Conservation (phyloP, 2,888 invertebrate species). For the Ariolimax columbianus region DNA sequence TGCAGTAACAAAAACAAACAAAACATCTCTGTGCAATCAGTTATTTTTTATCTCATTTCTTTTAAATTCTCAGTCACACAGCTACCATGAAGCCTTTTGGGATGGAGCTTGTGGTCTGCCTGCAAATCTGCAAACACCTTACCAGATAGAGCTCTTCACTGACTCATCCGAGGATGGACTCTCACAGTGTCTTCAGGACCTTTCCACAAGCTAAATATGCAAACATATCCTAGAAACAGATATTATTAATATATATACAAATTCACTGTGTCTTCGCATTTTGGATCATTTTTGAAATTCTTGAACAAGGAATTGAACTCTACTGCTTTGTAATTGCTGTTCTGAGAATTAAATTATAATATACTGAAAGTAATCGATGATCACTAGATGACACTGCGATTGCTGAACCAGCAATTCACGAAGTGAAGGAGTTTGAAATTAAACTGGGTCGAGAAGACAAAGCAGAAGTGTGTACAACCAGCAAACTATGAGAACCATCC, state of each 20-base stretch:
- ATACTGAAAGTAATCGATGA: background rate
- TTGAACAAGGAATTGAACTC: background rate
- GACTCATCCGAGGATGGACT: slow-evolving; percentile 67
- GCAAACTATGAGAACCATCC: too few relatives aligned
- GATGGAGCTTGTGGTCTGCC: slow-evolving; percentile 73
- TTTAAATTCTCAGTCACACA: slow-evolving; percentile 68
- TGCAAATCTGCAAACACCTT: slow-evolving; percentile 62
- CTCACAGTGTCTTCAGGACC: slow-evolving; percentile 68
- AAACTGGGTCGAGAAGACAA: too few relatives aligned
- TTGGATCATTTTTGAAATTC: background rate
- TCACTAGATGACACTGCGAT: too few relatives aligned
- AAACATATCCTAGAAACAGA: background rate
- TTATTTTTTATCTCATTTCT: background rate
- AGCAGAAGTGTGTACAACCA: too few relatives aligned
- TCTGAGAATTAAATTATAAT: background rate
- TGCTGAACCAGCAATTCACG: too few relatives aligned
- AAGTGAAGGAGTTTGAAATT: too few relatives aligned
- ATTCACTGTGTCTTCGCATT: background rate
- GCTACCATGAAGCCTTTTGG: slow-evolving; percentile 74
- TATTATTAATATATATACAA: background rate
- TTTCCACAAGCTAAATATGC: slow-evolving; percentile 65
- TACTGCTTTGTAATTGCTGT: background rate
- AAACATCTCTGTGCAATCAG: too few relatives aligned
- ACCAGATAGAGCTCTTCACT: slow-evolving; percentile 61
- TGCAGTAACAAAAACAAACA: too few relatives aligned